These are phyloP conservation scores for Xylocampa areola DNA, from an alignment of 2,888 invertebrate species.

Conservation along the genomic window DNA sequence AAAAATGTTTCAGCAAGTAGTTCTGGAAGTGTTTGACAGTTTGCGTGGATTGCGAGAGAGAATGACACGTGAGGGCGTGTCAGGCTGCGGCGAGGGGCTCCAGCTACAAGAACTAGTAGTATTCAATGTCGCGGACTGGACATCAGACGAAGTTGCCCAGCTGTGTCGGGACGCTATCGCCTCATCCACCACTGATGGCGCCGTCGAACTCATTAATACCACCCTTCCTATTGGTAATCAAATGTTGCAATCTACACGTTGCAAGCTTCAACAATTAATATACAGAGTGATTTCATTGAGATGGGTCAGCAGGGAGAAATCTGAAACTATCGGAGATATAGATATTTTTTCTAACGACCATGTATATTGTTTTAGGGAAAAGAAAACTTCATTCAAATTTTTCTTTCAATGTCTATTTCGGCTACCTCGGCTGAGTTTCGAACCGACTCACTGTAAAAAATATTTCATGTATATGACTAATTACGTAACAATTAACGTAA, in stretches of 20 bases:
- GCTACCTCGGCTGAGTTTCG: too few species aligned
- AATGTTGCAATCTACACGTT: background rate
- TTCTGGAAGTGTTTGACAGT: slow-evolving; percentile 76
- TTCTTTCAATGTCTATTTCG: too few species aligned
- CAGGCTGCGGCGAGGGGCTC: slow-evolving; percentile 70
- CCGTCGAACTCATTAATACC: slow-evolving; percentile 70
- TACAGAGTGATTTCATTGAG: too few species aligned
- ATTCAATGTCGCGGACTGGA: slow-evolving; percentile 85
- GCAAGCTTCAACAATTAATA: too few species aligned
- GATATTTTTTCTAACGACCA: too few species aligned
- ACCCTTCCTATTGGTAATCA: slow-evolving; percentile 71
- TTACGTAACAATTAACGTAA: too few species aligned
- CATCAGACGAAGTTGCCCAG: slow-evolving; percentile 78
- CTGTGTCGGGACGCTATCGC: slow-evolving; percentile 75
- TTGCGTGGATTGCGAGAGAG: slow-evolving; percentile 75
- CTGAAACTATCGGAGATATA: too few species aligned
- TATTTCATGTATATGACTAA: too few species aligned
- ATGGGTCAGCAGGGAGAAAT: too few species aligned
- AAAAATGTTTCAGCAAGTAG: slow-evolving; percentile 72
- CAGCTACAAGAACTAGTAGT: slow-evolving; percentile 75
- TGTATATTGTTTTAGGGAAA: too few species aligned
- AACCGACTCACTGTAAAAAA: too few species aligned
- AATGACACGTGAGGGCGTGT: slow-evolving; percentile 73
- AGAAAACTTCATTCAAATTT: too few species aligned
- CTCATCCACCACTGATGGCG: slow-evolving; percentile 67